These are phyloP conservation scores for Augochlorella aurata DNA, from an alignment of 2,888 invertebrate genomes.

Conservation along the genomic window DNA sequence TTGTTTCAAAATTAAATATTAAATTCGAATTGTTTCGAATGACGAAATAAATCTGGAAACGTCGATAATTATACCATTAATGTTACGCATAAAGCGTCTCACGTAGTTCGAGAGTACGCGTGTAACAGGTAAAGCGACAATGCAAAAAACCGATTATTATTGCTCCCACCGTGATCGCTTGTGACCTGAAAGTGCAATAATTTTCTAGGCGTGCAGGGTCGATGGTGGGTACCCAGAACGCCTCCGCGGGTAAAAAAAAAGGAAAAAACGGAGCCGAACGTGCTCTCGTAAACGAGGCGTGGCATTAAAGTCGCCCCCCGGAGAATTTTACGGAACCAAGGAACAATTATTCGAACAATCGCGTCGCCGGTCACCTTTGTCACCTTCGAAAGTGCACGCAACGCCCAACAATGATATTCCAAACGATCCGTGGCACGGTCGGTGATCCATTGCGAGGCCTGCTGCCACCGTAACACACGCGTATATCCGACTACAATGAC, in stretches of 20 bases:
- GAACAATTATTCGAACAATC: slow-evolving; percentile 49
- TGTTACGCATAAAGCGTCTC: too few species aligned
- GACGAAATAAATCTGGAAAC: too few species aligned
- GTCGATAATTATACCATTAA: too few species aligned
- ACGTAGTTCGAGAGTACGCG: too few species aligned
- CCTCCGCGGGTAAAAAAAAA: background rate
- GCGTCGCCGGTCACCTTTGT: slow-evolving; percentile 55
- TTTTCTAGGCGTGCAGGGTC: background rate
- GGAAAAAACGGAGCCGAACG: background rate
- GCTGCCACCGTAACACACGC: slow-evolving; percentile 46
- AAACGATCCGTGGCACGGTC: slow-evolving; percentile 70
- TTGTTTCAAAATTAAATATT: too few species aligned
- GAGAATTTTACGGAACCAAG: slow-evolving; percentile 5
- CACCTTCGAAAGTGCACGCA: slow-evolving; percentile 62
- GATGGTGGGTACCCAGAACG: background rate
- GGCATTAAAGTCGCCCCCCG: slow-evolving; percentile 26
- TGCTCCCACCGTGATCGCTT: background rate
- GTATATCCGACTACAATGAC: slow-evolving; percentile 60
- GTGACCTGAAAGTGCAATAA: background rate
- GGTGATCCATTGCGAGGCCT: slow-evolving; percentile 71
- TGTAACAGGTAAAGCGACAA: too few species aligned
- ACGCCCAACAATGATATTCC: slow-evolving; percentile 68
- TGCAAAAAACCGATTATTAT: background rate
- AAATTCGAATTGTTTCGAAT: too few species aligned
- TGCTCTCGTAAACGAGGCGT: slow-evolving; percentile 28